Base-by-base conservation (phyloP, 2,113 vertebrate species). In the Setophaga petechia region DNA sequence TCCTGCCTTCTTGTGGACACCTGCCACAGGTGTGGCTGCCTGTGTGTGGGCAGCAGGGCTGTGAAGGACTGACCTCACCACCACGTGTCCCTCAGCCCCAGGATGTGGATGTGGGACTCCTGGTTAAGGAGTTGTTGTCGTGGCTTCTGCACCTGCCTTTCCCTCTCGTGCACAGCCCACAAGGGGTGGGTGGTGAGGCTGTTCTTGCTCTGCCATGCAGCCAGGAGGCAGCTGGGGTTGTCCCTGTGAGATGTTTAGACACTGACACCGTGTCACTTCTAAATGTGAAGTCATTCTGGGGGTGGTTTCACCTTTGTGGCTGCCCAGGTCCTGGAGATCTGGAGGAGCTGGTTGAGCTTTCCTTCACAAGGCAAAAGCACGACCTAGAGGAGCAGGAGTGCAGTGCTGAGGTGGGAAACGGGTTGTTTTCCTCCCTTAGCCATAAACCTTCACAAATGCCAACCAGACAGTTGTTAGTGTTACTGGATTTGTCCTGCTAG, bases 231-330 rank as follows among this genome's bases (percentile, higher is more conserved):
- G 19, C 44, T 49, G 35, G 17, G 25, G 15, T 16, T 87, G 57
- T 4, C 2, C 19, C 33, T 35, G 46, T 8, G 31, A 58, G 13
- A 10, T 73, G 28, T 69, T 81, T 16, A 31, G 65, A 73, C 28
- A 33, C 3, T 4, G 52, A 22, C 4, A 5, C 35, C 0, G 0
- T 73, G 68, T 74, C 87, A 47, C 24, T 0, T 0, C 51, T 52
- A n/a, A 35, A 59, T 51, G 35, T 5, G 1, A 24, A 80, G 33
- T 73, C 72, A 30, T 1, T 54, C 59, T 25, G 17, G n/a, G 17
- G n/a, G 39, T 0, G 2, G 23, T 41, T 72, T 83, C 4, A 10
- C 52, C 15, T 7, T 28, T 2, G 1, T 18, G 31, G 33, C 30
- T 5, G 1, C 39, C 28, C 0, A 0, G 12, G 20, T n/a, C 52